A percentile compares a stretch with the other conserved stretches of the same genome.
Evolutionary conservation across 2,888 invertebrate genomes (phyloP).

Genomic region (Perizoma affinitatum): DNA sequence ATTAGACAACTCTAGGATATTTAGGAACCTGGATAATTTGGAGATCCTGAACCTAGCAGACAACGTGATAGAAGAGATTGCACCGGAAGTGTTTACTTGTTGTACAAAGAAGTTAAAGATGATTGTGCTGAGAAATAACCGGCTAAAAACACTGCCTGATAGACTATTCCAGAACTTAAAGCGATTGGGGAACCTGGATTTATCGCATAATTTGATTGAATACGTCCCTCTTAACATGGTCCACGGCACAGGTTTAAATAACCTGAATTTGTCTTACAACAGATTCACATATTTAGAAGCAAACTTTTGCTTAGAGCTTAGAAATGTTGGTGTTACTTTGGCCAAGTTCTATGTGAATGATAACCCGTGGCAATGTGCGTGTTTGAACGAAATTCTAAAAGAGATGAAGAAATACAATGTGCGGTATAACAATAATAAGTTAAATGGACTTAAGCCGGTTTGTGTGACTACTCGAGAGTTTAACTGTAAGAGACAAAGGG

Average conservation of each 20-base stretch:
- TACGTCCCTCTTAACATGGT: slow-evolving; percentile 62
- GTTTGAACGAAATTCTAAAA: slow-evolving; percentile 59
- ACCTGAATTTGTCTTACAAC: slow-evolving; percentile 65
- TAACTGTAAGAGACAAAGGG: slow-evolving; percentile 58
- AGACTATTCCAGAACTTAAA: slow-evolving; percentile 57
- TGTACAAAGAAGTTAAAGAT: slow-evolving; percentile 55
- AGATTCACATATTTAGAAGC: slow-evolving; percentile 64
- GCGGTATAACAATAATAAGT: slow-evolving; percentile 57
- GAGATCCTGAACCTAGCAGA: slow-evolving; percentile 59
- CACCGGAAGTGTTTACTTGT: slow-evolving; percentile 50
- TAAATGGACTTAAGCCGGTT: slow-evolving; percentile 59
- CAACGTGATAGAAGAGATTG: slow-evolving; percentile 59
- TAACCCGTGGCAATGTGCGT: slow-evolving; percentile 77
- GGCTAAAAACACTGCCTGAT: slow-evolving; percentile 56
- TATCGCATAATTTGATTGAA: slow-evolving; percentile 63
- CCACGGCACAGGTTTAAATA: slow-evolving; percentile 57
- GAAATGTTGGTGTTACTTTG: slow-evolving; percentile 59
- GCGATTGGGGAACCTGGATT: slow-evolving; percentile 55
- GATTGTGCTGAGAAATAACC: slow-evolving; percentile 60
- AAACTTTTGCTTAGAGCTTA: slow-evolving; percentile 68
- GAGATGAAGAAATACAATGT: slow-evolving; percentile 62
- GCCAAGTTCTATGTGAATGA: slow-evolving; percentile 66
- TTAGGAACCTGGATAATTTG: slow-evolving; percentile 55
- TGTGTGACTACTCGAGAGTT: slow-evolving; percentile 61
- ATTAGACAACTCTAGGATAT: slow-evolving; percentile 45